Evolutionary conservation across 2,113 vertebrate genomes (phyloP).

Genomic region (Equus quagga): DNA sequence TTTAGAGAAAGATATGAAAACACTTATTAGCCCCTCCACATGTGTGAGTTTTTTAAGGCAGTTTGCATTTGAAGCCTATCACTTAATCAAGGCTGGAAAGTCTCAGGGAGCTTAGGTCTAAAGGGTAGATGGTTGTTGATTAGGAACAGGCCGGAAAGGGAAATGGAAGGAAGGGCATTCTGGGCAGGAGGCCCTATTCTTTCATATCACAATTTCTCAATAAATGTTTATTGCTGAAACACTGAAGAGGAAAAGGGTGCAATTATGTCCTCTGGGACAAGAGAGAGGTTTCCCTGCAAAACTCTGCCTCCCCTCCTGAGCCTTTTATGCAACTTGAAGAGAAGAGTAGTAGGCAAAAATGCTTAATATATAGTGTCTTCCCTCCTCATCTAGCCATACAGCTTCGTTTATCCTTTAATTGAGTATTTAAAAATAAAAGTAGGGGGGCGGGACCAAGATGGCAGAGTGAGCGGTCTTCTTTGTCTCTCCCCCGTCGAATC

Average conservation of each 20-base stretch:
- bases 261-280: not conserved
- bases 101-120: not conserved
- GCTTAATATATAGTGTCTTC: not conserved
- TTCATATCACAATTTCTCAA: not conserved
- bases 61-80: not conserved
- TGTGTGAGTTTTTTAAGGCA: not conserved
- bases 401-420: conserved; percentile 34
- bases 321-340: not conserved
- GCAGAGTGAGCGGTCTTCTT: no score
- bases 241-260: not conserved
- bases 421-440: not conserved
- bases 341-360: not conserved
- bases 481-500: no score
- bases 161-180: not conserved
- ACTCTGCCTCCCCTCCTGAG: not conserved
- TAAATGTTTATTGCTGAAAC: not conserved
- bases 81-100: not conserved
- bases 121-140: not conserved
- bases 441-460: not conserved
- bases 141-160: not conserved
- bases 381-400: not conserved
- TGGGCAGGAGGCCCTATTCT: not conserved
- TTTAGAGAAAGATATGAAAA: not conserved
- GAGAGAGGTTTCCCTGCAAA: not conserved
- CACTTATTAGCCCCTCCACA: not conserved